Percentiles rank a stretch among this genome's conserved stretches.
Evolutionary conservation across 2,113 vertebrate species (phyloP).

Genomic region (Platysteira castanea): DNA sequence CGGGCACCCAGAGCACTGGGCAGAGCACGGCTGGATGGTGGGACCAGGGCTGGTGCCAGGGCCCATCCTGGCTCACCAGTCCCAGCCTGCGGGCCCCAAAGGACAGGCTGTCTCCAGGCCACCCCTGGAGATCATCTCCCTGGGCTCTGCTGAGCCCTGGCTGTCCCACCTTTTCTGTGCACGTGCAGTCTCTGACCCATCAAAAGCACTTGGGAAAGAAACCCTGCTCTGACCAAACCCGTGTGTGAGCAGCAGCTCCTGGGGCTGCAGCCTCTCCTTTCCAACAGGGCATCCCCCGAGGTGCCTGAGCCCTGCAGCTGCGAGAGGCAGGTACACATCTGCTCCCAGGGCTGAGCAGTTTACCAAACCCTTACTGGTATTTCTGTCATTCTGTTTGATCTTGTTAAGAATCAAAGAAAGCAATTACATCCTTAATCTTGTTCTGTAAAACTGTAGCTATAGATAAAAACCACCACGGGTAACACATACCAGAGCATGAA

Average conservation of each 20-base stretch:
- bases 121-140: background rate
- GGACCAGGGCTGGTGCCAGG: rapidly evolving
- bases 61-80: rapidly evolving
- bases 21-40: background rate
- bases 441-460: background rate
- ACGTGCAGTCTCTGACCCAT: rapidly evolving
- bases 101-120: background rate
- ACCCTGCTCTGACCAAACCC: rapidly evolving
- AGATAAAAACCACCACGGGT: background rate
- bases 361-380: background rate
- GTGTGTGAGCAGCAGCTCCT: rapidly evolving
- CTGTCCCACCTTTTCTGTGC: rapidly evolving
- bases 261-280: background rate
- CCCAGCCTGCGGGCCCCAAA: background rate
- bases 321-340: rapidly evolving
- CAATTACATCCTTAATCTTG: slow-evolving; percentile 54
- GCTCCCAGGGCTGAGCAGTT: background rate
- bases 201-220: background rate
- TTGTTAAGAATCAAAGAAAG: slow-evolving; percentile 2
- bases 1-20: rapidly evolving
- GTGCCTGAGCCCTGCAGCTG: background rate
- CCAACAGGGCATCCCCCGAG: rapidly evolving
- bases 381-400: slow-evolving; percentile 17
- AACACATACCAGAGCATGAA: background rate
- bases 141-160: rapidly evolving